A percentile compares a stretch with the other conserved stretches of the same genome.
Conservation (phyloP, 92 coral and sea anemone species). For the Bergia sp. region DNA sequence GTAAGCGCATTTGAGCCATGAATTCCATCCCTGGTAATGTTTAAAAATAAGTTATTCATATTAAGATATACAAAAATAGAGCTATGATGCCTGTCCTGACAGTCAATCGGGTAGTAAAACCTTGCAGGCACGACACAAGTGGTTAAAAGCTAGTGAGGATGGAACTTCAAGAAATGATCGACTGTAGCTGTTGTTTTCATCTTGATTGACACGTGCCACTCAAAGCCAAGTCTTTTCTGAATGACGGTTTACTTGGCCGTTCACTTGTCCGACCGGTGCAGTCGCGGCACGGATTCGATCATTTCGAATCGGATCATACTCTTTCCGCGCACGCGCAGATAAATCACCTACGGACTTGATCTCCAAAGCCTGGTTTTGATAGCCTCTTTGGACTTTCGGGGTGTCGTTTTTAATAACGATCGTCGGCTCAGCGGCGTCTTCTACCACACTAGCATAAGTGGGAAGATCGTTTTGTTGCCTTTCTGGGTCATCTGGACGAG, state of each 20-base stretch:
- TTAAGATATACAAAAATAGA: background rate
- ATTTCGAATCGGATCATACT: background rate
- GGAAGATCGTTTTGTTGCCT: background rate
- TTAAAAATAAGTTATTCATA: background rate
- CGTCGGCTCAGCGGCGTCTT: constrained; percentile 28
- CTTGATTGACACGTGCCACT: background rate
- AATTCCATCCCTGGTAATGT: background rate
- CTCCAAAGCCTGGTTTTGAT: constrained; percentile 46
- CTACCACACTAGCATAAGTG: background rate
- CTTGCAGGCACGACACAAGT: too few species aligned
- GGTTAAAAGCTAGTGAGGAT: background rate
- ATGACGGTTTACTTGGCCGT: background rate
- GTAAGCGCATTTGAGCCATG: too few species aligned
- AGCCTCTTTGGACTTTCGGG: background rate
- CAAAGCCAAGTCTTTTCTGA: constrained; percentile 42
- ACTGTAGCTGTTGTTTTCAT: background rate
- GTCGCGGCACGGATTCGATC: constrained; percentile 20
- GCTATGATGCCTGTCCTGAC: background rate
- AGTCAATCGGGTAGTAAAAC: background rate
- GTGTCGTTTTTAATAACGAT: constrained; percentile 12
- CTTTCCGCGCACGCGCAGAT: background rate
- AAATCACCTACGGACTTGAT: constrained; percentile 17
- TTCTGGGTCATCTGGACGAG: constrained; percentile 20
- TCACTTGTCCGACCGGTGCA: background rate
- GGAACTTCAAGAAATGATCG: background rate